phyloP scores from a whole-genome alignment of 92 coral and sea anemone genomes.

The Phymanthus crucifer region DNA sequence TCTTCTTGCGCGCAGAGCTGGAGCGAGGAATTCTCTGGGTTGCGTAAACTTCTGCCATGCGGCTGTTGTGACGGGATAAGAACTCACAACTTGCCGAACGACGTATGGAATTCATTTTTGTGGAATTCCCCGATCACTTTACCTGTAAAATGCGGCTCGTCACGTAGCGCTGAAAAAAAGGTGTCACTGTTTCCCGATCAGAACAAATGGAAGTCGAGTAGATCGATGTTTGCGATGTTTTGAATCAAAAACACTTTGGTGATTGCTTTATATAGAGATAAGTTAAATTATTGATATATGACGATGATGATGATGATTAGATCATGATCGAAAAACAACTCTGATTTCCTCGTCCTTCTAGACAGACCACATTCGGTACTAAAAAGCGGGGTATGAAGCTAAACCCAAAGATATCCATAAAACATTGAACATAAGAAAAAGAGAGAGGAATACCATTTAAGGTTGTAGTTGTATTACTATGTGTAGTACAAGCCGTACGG shows the following conservation, averaged over 20 bases:
- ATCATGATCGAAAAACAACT: neutral
- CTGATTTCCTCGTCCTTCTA: neutral
- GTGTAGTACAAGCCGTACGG: neutral
- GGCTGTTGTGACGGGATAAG: conserved; percentile 27
- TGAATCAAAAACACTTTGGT: neutral
- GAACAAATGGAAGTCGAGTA: neutral
- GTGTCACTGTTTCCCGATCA: neutral
- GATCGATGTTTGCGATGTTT: neutral
- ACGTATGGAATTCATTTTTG: neutral
- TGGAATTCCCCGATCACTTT: too few relatives aligned
- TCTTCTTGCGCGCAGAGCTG: conserved; percentile 70
- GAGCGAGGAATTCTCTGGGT: conserved; percentile 47
- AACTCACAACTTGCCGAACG: conserved; percentile 70
- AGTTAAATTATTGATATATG: neutral
- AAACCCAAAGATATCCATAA: neutral
- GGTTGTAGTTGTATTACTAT: neutral
- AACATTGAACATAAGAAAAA: neutral
- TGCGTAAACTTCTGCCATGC: conserved; percentile 49
- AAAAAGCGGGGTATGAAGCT: neutral
- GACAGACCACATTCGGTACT: neutral
- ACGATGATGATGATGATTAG: neutral
- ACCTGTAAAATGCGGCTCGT: too few relatives aligned
- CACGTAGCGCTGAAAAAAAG: too few relatives aligned
- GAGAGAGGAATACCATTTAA: neutral
- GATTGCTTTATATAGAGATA: neutral